Base-by-base conservation (phyloP, 2,113 vertebrate genomes). In the Gymnobelideus leadbeateri region DNA sequence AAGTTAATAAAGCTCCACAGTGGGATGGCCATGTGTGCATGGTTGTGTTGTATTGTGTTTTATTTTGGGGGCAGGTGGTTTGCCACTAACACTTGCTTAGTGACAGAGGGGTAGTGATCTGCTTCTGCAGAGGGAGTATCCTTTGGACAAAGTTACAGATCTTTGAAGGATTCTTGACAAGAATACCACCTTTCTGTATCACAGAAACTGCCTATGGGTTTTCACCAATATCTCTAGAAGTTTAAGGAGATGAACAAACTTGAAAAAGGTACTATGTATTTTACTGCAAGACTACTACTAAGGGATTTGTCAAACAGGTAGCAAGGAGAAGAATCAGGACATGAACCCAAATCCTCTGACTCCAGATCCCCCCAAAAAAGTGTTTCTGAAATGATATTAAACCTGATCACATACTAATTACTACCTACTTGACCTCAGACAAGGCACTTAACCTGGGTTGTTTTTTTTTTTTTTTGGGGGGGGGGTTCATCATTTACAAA, bases 321-420 rank as follows among this genome's bases (percentile, higher is more conserved):
- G 6, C n/a, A 84, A 84, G n/a, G 68, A 84, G n/a, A 84, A 84
- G 68, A 84, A 84, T 84, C 68, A 43, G 3, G 14, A 14, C 4
- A 37, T 14, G 28, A 68, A 37, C 11, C 8, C 95, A 96, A 97
- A 84, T 90, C 28, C 26, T 61, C 89, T 54, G 12, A 90, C 68
- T 95, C 26, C 51, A 37, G 24, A 92, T 52, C 0, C 92, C 31
- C n/a, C n/a, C n/a, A n/a, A 37, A 61, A 8, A 43, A 19, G 43
- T 84, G 16, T 7, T 84, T n/a, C n/a, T 84, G 19, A 84, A 84
- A 84, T 84, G 19, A 84, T 14, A 84, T 21, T 43, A 84, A 84
- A 5, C 37, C 61, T 2, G 37, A 77, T n/a, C 14, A 19, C 37
- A 37, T 77, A n/a, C 16, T 77, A 77, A 77, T 77, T 77, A n/a